These are phyloP conservation scores for Tolmerus cingulatus DNA, from an alignment of 2,888 invertebrate genomes.

Conservation along the genomic window DNA sequence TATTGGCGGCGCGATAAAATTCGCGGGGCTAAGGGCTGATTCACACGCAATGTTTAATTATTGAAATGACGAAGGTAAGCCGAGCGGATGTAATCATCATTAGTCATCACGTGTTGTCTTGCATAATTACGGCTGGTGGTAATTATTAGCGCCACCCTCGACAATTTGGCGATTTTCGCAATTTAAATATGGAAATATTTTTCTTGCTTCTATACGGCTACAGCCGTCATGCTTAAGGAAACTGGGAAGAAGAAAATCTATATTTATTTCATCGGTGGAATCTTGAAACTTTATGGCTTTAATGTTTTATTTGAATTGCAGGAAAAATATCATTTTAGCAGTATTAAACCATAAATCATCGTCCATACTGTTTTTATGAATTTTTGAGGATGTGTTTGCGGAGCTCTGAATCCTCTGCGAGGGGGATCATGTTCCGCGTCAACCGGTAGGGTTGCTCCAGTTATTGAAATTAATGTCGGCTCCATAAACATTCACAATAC, in stretches of 20 bases:
- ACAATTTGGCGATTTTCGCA: not conserved
- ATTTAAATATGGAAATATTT: not conserved
- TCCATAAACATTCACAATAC: not conserved
- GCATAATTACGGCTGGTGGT: not conserved
- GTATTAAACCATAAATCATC: constrained; percentile 8
- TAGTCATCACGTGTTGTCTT: constrained; percentile 14
- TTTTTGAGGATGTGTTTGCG: not conserved
- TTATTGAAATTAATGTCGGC: constrained; percentile 21
- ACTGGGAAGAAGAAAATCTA: not conserved
- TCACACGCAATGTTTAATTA: constrained; percentile 27
- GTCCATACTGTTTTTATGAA: not conserved
- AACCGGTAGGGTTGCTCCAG: not conserved
- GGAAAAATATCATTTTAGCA: constrained; percentile 1
- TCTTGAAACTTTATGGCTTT: not conserved
- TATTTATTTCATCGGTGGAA: not conserved
- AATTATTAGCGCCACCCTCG: constrained; percentile 9
- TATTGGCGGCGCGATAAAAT: constrained; percentile 17
- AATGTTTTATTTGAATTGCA: not conserved
- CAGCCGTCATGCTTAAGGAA: not conserved
- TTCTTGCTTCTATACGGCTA: not conserved
- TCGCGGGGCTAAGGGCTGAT: not conserved
- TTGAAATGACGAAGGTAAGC: not conserved
- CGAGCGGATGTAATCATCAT: constrained; percentile 21
- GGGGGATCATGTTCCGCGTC: not conserved
- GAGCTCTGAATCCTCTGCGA: not conserved